A percentile compares a stretch with the other conserved stretches of the same genome.
Evolutionary conservation across 2,888 invertebrate species (phyloP).

Genomic region (Cosmorhoe ocellata): DNA sequence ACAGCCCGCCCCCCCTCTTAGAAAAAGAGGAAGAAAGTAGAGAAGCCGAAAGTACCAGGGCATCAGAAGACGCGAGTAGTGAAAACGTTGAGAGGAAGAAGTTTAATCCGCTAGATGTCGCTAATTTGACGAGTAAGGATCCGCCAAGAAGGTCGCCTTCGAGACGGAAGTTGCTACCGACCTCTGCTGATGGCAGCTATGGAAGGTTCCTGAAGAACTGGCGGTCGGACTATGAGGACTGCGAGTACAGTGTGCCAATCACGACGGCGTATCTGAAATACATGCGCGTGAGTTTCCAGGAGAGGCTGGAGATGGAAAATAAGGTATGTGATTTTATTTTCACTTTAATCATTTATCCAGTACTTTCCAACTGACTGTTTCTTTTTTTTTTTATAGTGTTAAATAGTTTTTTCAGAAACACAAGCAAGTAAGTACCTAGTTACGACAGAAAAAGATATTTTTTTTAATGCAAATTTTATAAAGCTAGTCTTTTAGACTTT

Average conservation of each 20-base stretch:
- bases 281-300: conserved; percentile 86
- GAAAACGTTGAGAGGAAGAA: conserved; percentile 74
- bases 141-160: conserved; percentile 79
- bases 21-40: conserved; percentile 40
- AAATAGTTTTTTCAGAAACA: too few relatives aligned
- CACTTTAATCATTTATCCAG: too few relatives aligned
- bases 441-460: too few relatives aligned
- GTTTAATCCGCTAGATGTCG: conserved; percentile 84
- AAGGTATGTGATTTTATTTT: conserved; percentile 56
- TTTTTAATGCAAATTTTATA: too few relatives aligned
- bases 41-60: conserved; percentile 52
- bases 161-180: conserved; percentile 72
- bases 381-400: too few relatives aligned
- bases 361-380: neutral
- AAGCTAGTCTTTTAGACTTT: too few relatives aligned
- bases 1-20: conserved; percentile 51
- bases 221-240: conserved; percentile 81
- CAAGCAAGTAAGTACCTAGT: too few relatives aligned
- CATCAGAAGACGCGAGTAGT: conserved; percentile 54
- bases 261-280: conserved; percentile 94
- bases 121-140: conserved; percentile 84
- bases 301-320: conserved; percentile 59
- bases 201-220: conserved; percentile 83
- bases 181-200: conserved; percentile 62
- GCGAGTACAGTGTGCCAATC: conserved; percentile 93